phyloP scores from a whole-genome alignment of 2,113 vertebrate genomes.

The Chauna torquata region DNA sequence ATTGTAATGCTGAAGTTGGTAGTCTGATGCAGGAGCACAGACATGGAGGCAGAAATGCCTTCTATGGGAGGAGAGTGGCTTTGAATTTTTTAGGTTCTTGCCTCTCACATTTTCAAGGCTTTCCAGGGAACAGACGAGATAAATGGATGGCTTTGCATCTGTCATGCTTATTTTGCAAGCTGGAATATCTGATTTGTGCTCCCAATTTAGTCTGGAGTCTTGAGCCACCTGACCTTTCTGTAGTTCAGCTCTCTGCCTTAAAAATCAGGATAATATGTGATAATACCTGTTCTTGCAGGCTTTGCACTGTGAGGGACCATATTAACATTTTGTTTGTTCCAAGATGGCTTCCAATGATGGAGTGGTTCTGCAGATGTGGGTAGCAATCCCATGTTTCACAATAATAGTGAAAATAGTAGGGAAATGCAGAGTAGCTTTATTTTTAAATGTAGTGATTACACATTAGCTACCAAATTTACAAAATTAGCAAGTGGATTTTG shows the following conservation, averaged over 20 bases:
- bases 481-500: not conserved
- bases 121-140: not conserved
- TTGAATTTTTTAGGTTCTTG: not conserved
- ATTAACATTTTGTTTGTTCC: not conserved
- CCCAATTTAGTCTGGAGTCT: not conserved
- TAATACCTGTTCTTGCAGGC: not conserved
- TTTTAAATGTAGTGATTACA: not conserved
- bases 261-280: not conserved
- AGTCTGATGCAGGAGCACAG: not conserved
- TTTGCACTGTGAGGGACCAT: not conserved
- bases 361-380: not conserved
- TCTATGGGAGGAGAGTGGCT: not conserved
- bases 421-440: not conserved
- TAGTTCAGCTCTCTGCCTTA: not conserved
- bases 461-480: not conserved
- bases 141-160: not conserved
- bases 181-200: not conserved
- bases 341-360: not conserved
- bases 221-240: not conserved
- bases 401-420: not conserved
- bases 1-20: not conserved
- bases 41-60: not conserved
- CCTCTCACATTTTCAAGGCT: not conserved
- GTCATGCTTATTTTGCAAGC: not conserved
- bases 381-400: not conserved